phyloP scores from a whole-genome alignment of 1,140 invertebrate species.

The Trissolcus basalis region DNA sequence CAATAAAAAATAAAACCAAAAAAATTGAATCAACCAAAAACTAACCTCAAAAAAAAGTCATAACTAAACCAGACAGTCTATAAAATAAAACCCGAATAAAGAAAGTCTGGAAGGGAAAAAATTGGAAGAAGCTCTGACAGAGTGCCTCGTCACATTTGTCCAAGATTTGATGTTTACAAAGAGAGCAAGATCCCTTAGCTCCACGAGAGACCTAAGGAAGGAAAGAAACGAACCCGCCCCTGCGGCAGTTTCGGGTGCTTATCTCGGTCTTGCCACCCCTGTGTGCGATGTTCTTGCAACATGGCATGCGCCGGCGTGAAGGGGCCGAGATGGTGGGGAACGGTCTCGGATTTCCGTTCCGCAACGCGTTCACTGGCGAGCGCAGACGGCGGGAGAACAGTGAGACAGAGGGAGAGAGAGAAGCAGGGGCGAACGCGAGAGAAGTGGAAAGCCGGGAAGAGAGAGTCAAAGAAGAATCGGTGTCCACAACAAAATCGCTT shows the following conservation, averaged over 20 bases:
- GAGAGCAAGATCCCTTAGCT: too few species aligned
- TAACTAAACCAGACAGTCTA: too few species aligned
- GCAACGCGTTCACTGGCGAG: conserved; percentile 64
- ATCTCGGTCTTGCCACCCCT: conserved; percentile 5
- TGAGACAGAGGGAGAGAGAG: conserved; percentile 35
- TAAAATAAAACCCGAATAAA: too few species aligned
- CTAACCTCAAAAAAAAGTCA: too few species aligned
- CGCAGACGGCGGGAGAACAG: conserved; percentile 63
- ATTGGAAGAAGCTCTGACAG: too few species aligned
- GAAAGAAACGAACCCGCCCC: conserved; percentile 2
- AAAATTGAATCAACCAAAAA: too few species aligned
- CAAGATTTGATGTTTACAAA: too few species aligned
- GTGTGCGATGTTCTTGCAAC: conserved; percentile 20
- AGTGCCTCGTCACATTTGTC: too few species aligned
- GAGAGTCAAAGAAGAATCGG: conserved; percentile 68
- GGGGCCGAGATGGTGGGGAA: conserved; percentile 17
- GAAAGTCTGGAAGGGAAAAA: too few species aligned
- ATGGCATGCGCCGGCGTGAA: conserved; percentile 49
- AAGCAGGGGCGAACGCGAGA: conserved; percentile 69
- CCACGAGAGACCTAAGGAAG: too few species aligned
- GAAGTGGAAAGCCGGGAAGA: conserved; percentile 74
- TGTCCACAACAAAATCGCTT: conserved; percentile 79
- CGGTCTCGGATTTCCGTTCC: conserved; percentile 68
- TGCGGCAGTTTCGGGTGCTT: conserved; percentile 15
- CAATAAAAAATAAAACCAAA: too few species aligned